These are phyloP conservation scores for Girardinichthys multiradiatus DNA, from an alignment of 2,113 vertebrate species.

Conservation along the genomic window DNA sequence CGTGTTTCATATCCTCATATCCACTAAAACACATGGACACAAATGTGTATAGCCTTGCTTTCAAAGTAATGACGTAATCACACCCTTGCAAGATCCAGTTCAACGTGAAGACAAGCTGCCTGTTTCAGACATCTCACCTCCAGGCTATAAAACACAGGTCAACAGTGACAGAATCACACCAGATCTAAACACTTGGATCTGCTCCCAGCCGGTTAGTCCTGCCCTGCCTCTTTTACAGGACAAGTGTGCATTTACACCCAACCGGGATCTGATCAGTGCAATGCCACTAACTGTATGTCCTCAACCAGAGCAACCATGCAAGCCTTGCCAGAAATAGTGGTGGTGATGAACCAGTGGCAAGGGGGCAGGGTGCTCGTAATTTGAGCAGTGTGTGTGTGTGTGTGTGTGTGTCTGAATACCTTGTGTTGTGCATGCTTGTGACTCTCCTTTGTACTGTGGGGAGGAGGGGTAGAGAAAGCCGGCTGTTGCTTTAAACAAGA, in stretches of 20 bases:
- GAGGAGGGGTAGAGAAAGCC: conserved; percentile 79
- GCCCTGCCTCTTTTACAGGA: conserved; percentile 24
- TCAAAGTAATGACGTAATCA: conserved; percentile 26
- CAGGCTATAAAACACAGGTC: conserved; percentile 32
- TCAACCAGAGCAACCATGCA: conserved; percentile 49
- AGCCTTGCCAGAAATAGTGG: conserved; percentile 82
- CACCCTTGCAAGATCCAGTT: conserved; percentile 11
- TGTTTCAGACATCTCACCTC: conserved; percentile 36
- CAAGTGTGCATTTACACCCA: conserved; percentile 51
- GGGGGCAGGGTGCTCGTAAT: conserved; percentile 65
- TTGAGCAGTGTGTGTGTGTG: conserved; percentile 58
- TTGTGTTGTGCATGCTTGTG: conserved; percentile 76
- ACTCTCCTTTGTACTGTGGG: conserved; percentile 82
- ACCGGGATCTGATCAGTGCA: conserved; percentile 76
- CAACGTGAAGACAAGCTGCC: neutral
- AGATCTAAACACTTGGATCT: conserved; percentile 58
- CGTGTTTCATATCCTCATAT: conserved; percentile 53
- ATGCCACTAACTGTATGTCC: conserved; percentile 76
- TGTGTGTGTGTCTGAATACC: conserved; percentile 41
- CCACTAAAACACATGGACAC: conserved; percentile 21
- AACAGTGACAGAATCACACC: conserved; percentile 31
- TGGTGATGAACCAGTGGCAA: conserved; percentile 54
- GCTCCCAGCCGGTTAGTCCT: conserved; percentile 45
- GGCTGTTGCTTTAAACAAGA: conserved; percentile 72
- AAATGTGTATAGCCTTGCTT: conserved; percentile 23